Percentiles rank a stretch among this genome's conserved stretches.
phyloP scores from a whole-genome alignment of 2,797 vertebrate genomes.

The Halcyon leucocephala region DNA sequence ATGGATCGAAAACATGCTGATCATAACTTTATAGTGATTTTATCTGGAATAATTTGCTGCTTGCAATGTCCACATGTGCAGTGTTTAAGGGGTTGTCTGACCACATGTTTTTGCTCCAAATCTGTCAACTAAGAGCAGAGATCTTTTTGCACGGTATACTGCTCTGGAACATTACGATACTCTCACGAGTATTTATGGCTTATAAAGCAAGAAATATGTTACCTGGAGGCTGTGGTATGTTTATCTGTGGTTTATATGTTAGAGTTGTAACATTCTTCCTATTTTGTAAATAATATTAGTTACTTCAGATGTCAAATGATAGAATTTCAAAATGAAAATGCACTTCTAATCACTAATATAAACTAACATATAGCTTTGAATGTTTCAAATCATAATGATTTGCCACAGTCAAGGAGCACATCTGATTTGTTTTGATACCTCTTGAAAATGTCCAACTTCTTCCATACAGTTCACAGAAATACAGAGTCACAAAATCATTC shows the following conservation, averaged over 20 bases:
- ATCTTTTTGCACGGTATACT: background rate
- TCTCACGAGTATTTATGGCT: background rate
- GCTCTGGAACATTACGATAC: background rate
- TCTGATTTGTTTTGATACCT: background rate
- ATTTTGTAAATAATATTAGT: background rate
- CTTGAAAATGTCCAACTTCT: background rate
- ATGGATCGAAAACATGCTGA: background rate
- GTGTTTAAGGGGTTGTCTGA: background rate
- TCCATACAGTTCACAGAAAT: background rate
- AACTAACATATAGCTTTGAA: background rate
- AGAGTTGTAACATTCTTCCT: background rate
- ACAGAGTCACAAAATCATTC: background rate
- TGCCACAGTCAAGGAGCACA: background rate
- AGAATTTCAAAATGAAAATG: slow-evolving; percentile 2
- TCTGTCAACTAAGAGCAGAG: background rate
- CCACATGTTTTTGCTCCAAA: background rate
- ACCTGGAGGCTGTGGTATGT: background rate
- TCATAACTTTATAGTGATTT: background rate
- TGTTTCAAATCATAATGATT: background rate
- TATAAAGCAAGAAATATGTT: background rate
- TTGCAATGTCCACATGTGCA: background rate
- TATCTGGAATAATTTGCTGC: background rate
- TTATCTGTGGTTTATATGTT: background rate
- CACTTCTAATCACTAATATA: background rate
- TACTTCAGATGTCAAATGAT: background rate